Conservation (phyloP, 2,113 vertebrate species). For the Leucoraja erinaceus region DNA sequence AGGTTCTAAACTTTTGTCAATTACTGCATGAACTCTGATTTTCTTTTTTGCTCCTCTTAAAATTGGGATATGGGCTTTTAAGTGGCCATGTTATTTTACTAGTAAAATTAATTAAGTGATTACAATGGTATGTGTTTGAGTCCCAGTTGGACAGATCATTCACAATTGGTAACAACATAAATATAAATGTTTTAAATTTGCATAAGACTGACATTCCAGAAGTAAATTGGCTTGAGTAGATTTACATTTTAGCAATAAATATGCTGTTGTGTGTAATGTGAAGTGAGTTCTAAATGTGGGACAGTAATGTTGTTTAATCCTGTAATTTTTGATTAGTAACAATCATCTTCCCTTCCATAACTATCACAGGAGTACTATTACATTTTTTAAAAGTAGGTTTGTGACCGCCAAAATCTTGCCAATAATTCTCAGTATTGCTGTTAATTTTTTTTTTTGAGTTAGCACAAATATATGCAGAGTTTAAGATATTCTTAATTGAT, state of each 20-base stretch:
- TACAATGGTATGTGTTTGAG: background rate
- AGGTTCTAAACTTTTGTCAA: slow-evolving; percentile 44
- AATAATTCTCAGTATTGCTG: background rate
- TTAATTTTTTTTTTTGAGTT: background rate
- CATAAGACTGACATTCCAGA: background rate
- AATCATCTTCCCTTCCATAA: background rate
- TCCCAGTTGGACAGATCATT: background rate
- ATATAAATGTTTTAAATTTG: background rate
- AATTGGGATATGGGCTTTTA: background rate
- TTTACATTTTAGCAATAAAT: background rate
- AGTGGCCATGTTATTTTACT: background rate
- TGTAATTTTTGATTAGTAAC: background rate
- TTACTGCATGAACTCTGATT: slow-evolving; percentile 14
- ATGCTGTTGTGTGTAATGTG: background rate
- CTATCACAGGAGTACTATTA: background rate
- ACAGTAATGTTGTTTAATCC: background rate
- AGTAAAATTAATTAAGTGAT: background rate
- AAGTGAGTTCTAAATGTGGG: background rate
- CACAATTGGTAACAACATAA: background rate
- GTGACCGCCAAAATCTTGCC: background rate
- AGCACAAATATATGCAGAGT: background rate
- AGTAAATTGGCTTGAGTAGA: background rate
- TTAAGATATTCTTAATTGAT: background rate
- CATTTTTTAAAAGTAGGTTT: background rate
- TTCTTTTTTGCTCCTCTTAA: slow-evolving; percentile 48